Conservation (phyloP, 2,888 invertebrate species). For the Protonemura montana region DNA sequence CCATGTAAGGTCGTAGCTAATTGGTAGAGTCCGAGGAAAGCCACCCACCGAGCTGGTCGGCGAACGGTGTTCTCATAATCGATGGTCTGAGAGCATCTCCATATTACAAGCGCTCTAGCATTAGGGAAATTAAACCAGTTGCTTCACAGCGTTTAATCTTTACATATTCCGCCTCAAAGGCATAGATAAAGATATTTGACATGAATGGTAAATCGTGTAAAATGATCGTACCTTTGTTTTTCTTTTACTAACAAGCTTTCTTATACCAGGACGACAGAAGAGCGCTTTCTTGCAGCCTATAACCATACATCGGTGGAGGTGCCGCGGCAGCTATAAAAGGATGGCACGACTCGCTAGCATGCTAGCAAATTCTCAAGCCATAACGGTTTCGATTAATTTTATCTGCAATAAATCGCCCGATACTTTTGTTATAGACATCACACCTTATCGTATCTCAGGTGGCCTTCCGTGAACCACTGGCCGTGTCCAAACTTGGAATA, state of each 20-base stretch:
- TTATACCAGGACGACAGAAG: too few relatives aligned
- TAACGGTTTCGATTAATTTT: slow-evolving; percentile 29
- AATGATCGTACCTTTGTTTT: too few relatives aligned
- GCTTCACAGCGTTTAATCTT: slow-evolving; percentile 33
- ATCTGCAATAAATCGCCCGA: slow-evolving; percentile 21
- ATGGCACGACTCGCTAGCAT: background rate
- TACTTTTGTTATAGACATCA: slow-evolving; percentile 27
- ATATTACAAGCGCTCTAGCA: slow-evolving; percentile 20
- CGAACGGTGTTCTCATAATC: slow-evolving; percentile 7
- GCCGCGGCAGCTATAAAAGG: background rate
- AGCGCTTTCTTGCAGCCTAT: too few relatives aligned
- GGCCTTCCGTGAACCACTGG: slow-evolving; percentile 23
- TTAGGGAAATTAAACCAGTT: slow-evolving; percentile 39
- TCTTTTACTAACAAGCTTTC: too few relatives aligned
- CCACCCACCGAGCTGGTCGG: slow-evolving; percentile 1
- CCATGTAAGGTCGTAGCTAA: slow-evolving; percentile 38
- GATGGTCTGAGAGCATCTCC: slow-evolving; percentile 28
- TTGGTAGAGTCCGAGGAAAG: slow-evolving; percentile 32
- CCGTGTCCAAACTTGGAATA: slow-evolving; percentile 35
- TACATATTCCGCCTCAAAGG: background rate
- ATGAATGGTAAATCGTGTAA: too few relatives aligned
- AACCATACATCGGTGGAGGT: background rate
- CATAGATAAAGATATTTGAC: background rate
- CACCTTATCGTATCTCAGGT: slow-evolving; percentile 22
- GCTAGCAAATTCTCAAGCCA: background rate